Evolutionary conservation across 2,888 invertebrate species (phyloP).

Genomic region (Eupithecia abbreviata): DNA sequence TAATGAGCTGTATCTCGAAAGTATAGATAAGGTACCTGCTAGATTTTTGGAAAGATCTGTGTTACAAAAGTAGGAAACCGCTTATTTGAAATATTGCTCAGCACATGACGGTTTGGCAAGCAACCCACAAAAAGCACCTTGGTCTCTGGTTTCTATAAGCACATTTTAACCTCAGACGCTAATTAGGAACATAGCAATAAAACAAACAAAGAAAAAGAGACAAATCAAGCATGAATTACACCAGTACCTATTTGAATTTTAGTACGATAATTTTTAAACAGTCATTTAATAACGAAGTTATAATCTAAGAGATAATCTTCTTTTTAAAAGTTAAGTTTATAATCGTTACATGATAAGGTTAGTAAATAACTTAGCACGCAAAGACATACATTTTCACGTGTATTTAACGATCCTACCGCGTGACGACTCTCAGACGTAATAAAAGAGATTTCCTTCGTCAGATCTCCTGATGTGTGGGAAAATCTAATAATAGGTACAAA

Average conservation of each 20-base stretch:
- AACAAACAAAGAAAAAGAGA: no score
- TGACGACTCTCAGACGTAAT: constrained; percentile 1
- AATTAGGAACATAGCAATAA: no score
- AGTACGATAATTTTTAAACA: no score
- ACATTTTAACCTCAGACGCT: no score
- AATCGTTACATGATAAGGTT: neutral
- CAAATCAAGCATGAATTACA: no score
- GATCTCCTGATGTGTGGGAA: constrained; percentile 30
- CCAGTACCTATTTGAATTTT: no score
- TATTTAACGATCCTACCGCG: constrained; percentile 3
- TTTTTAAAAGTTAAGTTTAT: no score
- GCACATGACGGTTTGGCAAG: neutral
- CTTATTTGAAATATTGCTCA: neutral
- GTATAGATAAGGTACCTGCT: neutral
- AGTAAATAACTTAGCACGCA: neutral
- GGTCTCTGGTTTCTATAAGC: no score
- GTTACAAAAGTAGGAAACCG: neutral
- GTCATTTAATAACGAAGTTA: no score
- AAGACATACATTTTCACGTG: constrained; percentile 7
- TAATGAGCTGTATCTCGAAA: neutral
- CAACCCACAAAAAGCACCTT: no score
- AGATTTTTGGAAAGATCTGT: neutral
- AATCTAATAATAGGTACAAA: constrained; percentile 15
- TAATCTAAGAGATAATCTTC: no score
- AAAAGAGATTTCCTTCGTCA: constrained; percentile 23